A percentile compares a stretch with the other conserved stretches of the same genome.
Evolutionary conservation across 2,888 invertebrate genomes (phyloP).

Genomic region (Caenorhabditis angaria): DNA sequence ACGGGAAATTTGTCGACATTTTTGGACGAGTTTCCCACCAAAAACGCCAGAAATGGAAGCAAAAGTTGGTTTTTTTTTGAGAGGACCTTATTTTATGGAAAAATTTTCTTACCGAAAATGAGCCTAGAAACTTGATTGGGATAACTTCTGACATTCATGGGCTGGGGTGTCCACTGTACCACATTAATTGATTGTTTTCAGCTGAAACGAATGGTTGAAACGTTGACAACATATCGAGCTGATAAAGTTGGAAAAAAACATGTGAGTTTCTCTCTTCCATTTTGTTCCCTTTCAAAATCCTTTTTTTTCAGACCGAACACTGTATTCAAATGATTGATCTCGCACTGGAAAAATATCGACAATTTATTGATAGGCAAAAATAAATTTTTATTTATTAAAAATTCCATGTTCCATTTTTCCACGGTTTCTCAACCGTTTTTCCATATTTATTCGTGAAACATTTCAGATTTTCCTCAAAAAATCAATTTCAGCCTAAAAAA

Average conservation of each 20-base stretch:
- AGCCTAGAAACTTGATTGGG: neutral
- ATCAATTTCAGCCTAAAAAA: neutral
- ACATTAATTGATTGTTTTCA: conserved; percentile 19
- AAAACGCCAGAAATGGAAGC: conserved; percentile 81
- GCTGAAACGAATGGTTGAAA: conserved; percentile 59
- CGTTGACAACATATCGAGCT: conserved; percentile 55
- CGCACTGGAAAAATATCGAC: conserved; percentile 37
- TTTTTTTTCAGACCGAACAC: conserved; percentile 39
- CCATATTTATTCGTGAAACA: no score
- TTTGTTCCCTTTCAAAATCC: neutral
- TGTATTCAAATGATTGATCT: conserved; percentile 48
- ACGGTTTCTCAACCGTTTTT: no score
- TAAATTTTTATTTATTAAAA: conserved; percentile 19
- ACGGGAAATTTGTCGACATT: conserved; percentile 88
- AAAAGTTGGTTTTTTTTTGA: conserved; percentile 75
- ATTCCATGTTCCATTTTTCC: neutral
- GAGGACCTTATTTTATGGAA: no score
- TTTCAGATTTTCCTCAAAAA: no score
- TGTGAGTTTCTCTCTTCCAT: conserved; percentile 25
- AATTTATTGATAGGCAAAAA: conserved; percentile 23
- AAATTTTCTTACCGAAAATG: no score
- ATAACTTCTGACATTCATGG: neutral
- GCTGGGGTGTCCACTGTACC: no score
- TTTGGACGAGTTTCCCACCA: conserved; percentile 91
- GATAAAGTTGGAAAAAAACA: conserved; percentile 48